These are phyloP conservation scores for Plecotus auritus DNA, from an alignment of 2,113 vertebrate genomes.

Conservation along the genomic window DNA sequence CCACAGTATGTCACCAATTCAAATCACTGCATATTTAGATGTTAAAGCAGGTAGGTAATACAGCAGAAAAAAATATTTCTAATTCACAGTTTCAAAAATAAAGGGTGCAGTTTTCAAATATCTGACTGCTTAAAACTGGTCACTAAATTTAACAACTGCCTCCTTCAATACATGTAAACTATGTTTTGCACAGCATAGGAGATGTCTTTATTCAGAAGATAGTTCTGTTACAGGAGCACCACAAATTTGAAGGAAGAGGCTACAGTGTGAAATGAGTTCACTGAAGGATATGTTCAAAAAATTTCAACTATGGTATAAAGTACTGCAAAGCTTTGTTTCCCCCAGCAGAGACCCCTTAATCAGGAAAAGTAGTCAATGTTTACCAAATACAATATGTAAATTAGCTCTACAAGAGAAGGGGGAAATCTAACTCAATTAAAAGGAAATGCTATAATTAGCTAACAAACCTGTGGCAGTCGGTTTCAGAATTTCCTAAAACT, in stretches of 20 bases:
- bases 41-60: slow-evolving; percentile 68
- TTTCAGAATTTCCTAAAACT: slow-evolving; percentile 68
- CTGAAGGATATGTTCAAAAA: slow-evolving; percentile 72
- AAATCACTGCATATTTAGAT: slow-evolving; percentile 62
- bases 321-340: slow-evolving; percentile 57
- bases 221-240: slow-evolving; percentile 78
- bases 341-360: slow-evolving; percentile 56
- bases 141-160: slow-evolving; percentile 58
- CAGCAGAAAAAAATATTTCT: slow-evolving; percentile 64
- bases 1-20: slow-evolving; percentile 70
- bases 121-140: slow-evolving; percentile 66
- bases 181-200: slow-evolving; percentile 71
- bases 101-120: slow-evolving; percentile 70
- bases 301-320: slow-evolving; percentile 57
- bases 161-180: slow-evolving; percentile 79
- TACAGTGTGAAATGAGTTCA: slow-evolving; percentile 75
- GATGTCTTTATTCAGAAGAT: slow-evolving; percentile 80
- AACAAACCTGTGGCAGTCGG: slow-evolving; percentile 23
- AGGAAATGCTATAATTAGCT: slow-evolving; percentile 35
- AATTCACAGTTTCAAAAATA: slow-evolving; percentile 74
- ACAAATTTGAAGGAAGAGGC: slow-evolving; percentile 77
- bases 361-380: slow-evolving; percentile 65
- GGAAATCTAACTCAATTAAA: slow-evolving; percentile 9
- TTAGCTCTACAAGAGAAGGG: slow-evolving; percentile 14
- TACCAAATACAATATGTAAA: slow-evolving; percentile 43